Conservation (phyloP, 2,888 invertebrate species). For the Hecatera dysodea region DNA sequence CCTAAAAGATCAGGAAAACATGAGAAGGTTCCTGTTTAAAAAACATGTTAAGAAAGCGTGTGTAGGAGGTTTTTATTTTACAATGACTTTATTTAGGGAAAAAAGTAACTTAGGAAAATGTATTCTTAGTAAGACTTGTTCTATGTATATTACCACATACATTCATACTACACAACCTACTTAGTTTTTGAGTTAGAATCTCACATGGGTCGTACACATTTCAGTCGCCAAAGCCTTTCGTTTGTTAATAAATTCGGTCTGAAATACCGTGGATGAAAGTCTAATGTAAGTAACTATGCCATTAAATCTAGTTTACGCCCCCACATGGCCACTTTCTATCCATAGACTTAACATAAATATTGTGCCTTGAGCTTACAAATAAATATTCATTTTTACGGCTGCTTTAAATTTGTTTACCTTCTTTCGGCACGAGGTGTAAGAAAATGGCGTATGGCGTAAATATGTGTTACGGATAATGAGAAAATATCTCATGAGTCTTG, state of each 20-base stretch:
- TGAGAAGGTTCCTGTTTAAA: no score
- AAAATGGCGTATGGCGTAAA: neutral
- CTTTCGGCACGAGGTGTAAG: neutral
- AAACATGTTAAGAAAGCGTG: no score
- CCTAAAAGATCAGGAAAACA: no score
- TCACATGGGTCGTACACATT: constrained; percentile 1
- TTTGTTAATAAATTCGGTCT: constrained; percentile 16
- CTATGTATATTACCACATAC: no score
- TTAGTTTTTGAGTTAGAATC: neutral
- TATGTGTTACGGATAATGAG: neutral
- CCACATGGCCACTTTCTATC: neutral
- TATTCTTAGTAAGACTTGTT: no score
- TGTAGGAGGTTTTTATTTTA: no score
- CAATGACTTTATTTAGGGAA: no score
- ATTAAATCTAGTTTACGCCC: constrained; percentile 15
- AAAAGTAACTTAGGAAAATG: no score
- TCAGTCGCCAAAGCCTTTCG: constrained; percentile 1
- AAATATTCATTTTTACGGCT: constrained; percentile 2
- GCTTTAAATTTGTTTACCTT: neutral
- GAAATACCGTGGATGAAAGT: constrained; percentile 4
- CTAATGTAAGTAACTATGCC: constrained; percentile 9
- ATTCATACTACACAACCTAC: neutral
- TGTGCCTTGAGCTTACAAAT: neutral
- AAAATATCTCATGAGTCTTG: neutral
- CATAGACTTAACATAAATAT: constrained; percentile 3